Base-by-base conservation (phyloP, 92 coral and sea anemone genomes). In the Heteractis magnifica region DNA sequence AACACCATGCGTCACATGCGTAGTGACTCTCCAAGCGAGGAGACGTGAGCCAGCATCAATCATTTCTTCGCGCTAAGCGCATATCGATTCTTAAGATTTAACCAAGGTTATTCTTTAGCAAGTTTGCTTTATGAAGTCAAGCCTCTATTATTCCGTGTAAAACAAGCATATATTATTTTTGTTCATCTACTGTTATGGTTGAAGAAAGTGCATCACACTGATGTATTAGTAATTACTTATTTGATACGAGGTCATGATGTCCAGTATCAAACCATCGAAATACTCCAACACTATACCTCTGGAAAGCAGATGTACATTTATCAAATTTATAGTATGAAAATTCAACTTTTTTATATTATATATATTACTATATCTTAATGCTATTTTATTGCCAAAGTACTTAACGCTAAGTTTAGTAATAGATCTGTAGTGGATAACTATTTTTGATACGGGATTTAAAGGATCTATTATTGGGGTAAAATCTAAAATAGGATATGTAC, bases 131-230 rank as follows among this genome's bases (percentile, higher is more conserved):
- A 68, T 5, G 10, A 16, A 19, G 56, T 49, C 78, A 75, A 11
- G 16, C 49, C 49, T 1, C 12, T 41, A 41, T 75, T 18, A 6
- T 3, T 75, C 78, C 55, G 1, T 49, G 51, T 52, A 18, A 49
- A 49, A 18, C 21, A 51, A 13, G 41, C 56, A 53, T 49, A 16
- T 20, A 21, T 56, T 20, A 52, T 51, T 49, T 23, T 77, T 49
- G 70, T 21, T 15, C 80, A 15, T 55, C 52, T 78, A 23, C 55
- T 26, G 41, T 56, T 78, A 78, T 56, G 49, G 81, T 56, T 78
- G 7, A 78, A 78, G 20, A 64, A 9, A 8, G 26, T 23, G 83
- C 83, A 79, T 79, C 83, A 79, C 10, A 79, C 19, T 79, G 83
- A 79, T 79, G 83, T 51, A 23, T 20, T 11, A 78, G 83, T 79